These are phyloP conservation scores for Tapera naevia DNA, from an alignment of 2,797 vertebrate genomes.

Conservation along the genomic window DNA sequence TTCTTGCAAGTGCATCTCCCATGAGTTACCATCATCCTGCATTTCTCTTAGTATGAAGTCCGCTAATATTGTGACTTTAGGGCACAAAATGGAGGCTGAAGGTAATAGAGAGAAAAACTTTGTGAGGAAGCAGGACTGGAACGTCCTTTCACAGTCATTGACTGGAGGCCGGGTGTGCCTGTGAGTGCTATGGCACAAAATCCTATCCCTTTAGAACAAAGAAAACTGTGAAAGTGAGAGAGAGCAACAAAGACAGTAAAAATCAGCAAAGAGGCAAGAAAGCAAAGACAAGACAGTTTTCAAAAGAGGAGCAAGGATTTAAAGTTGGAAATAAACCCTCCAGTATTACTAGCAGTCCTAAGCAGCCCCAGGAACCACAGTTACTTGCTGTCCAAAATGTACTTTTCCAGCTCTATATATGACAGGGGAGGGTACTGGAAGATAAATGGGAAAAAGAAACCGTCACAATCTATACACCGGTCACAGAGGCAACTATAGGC, in stretches of 20 bases:
- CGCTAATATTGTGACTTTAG: background rate
- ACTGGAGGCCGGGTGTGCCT: background rate
- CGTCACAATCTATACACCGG: background rate
- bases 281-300: background rate
- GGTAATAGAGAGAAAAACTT: background rate
- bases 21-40: background rate
- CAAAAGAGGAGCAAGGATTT: background rate
- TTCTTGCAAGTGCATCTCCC: background rate
- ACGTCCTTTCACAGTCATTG: background rate
- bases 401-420: background rate
- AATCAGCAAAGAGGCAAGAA: background rate
- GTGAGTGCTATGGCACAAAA: background rate
- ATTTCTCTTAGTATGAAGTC: background rate
- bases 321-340: background rate
- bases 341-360: background rate
- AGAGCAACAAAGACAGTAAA: background rate
- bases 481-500: background rate
- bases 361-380: background rate
- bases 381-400: background rate
- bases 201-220: background rate
- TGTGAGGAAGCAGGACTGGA: background rate
- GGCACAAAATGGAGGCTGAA: background rate
- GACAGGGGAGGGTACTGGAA: background rate
- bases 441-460: background rate
- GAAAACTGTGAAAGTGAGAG: background rate